phyloP scores from a whole-genome alignment of 92 coral and sea anemone genomes.

The Porites lobata region DNA sequence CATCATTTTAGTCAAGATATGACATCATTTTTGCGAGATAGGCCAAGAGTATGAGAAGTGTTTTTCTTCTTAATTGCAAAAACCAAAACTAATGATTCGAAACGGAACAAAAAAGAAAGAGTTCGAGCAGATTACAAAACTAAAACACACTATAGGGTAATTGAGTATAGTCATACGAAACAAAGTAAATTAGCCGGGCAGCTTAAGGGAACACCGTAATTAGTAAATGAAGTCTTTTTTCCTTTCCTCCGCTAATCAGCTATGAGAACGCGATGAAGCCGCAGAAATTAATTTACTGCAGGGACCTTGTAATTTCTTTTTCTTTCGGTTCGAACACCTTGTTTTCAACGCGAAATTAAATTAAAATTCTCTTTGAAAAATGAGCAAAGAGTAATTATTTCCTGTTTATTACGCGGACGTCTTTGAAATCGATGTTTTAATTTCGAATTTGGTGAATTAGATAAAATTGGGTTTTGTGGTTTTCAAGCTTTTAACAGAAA shows the following conservation, averaged over 20 bases:
- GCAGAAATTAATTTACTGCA: constrained; percentile 14
- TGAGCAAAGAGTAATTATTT: constrained; percentile 48
- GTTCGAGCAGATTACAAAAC: constrained; percentile 40
- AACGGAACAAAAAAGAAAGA: constrained; percentile 44
- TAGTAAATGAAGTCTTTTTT: background rate
- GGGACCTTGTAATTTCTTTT: background rate
- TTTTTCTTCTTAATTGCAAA: constrained; percentile 45
- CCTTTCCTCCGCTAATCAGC: background rate
- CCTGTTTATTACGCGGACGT: constrained; percentile 49
- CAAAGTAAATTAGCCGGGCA: constrained; percentile 32
- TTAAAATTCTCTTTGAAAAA: constrained; percentile 35
- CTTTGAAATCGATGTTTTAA: constrained; percentile 31
- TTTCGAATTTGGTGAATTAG: constrained; percentile 21
- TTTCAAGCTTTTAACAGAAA: background rate
- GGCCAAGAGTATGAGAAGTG: constrained; percentile 11
- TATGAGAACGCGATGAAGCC: constrained; percentile 16
- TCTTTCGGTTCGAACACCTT: constrained; percentile 2
- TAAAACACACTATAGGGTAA: constrained; percentile 38
- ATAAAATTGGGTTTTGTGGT: constrained; percentile 20
- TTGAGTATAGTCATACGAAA: constrained; percentile 33
- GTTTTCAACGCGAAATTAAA: constrained; percentile 23
- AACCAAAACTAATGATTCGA: constrained; percentile 53
- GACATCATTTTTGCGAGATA: constrained; percentile 15
- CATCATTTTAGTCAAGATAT: background rate
- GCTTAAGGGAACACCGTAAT: background rate